Conservation (phyloP, 2,797 vertebrate species). For the Halcyon chelicuti region DNA sequence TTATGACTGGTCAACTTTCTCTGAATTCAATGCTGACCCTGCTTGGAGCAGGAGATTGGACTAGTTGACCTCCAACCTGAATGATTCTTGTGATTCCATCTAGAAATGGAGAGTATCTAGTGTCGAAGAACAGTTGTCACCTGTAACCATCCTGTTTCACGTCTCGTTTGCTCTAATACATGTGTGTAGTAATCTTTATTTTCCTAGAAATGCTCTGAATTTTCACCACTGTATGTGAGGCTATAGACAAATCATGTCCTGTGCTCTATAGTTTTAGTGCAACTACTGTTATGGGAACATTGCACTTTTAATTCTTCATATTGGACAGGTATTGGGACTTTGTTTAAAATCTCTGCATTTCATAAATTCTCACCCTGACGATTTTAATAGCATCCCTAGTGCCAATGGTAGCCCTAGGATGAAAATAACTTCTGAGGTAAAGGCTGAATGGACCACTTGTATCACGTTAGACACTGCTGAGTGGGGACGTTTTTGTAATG, state of each 20-base stretch:
- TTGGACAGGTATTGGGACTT: background rate
- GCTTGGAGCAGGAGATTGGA: background rate
- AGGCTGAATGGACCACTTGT: background rate
- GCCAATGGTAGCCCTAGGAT: rapidly evolving
- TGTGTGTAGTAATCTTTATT: background rate
- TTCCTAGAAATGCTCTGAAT: background rate
- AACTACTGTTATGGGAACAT: background rate
- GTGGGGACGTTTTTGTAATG: background rate
- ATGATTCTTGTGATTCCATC: background rate
- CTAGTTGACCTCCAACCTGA: background rate
- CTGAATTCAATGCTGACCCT: background rate
- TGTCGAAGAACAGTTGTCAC: background rate
- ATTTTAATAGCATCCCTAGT: background rate
- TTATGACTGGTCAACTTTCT: background rate
- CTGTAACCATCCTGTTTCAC: background rate
- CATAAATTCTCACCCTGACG: background rate
- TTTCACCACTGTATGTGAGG: background rate
- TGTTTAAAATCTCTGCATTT: background rate
- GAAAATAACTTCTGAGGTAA: background rate
- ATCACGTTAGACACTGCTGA: background rate
- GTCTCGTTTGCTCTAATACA: background rate
- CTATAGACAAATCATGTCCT: background rate
- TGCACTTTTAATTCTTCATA: background rate
- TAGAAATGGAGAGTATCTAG: background rate
- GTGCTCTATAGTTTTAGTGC: background rate